A percentile compares a stretch with the other conserved stretches of the same genome.
phyloP scores from a whole-genome alignment of 2,888 invertebrate species.

The Ochropacha duplaris region DNA sequence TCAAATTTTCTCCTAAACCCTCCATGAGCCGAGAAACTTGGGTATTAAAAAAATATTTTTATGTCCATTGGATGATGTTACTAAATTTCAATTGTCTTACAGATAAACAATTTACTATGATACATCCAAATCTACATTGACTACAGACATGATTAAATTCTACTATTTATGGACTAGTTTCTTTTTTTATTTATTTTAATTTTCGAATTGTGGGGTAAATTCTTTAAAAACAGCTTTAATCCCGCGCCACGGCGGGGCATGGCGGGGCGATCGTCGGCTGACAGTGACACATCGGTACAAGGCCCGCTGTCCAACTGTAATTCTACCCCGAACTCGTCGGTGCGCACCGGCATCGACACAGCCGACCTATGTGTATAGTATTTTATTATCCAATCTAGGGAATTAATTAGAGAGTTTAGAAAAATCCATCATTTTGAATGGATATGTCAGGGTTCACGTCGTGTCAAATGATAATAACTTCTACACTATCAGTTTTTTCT shows the following conservation, averaged over 20 bases:
- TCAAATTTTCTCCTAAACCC: no score
- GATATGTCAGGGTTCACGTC: no score
- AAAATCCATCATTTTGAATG: neutral
- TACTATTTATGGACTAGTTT: neutral
- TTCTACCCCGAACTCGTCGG: conserved; percentile 67
- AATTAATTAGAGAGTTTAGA: conserved; percentile 56
- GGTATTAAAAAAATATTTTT: no score
- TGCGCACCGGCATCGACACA: conserved; percentile 29
- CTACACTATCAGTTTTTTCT: no score
- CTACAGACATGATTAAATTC: no score
- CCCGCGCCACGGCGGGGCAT: conserved; percentile 49
- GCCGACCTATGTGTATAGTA: conserved; percentile 43
- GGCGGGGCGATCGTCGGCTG: conserved; percentile 63
- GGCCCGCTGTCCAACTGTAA: conserved; percentile 77
- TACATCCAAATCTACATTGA: no score
- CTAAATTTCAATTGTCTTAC: no score
- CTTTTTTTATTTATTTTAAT: conserved; percentile 18
- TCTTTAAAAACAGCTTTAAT: conserved; percentile 76
- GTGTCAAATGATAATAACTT: no score
- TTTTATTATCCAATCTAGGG: conserved; percentile 63
- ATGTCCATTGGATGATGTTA: no score
- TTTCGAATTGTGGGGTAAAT: conserved; percentile 58
- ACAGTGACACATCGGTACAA: conserved; percentile 83
- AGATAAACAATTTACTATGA: no score
- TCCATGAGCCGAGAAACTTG: no score